phyloP scores from a whole-genome alignment of 2,888 invertebrate genomes.

The Trissoscelio sp. region DNA sequence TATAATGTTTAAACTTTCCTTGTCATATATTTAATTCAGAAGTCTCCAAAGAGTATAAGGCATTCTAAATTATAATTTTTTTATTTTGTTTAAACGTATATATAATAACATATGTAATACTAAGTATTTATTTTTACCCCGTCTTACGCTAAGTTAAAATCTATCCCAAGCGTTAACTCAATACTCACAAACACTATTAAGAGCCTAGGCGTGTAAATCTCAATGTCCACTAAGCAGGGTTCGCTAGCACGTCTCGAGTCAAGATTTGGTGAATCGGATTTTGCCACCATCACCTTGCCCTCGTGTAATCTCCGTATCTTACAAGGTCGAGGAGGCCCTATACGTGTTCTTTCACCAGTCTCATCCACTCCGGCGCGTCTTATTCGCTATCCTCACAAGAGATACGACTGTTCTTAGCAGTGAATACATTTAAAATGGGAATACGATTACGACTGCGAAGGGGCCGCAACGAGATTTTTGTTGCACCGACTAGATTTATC shows the following conservation, averaged over 20 bases:
- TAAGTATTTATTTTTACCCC: too few species aligned
- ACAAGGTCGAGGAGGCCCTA: slow-evolving; percentile 67
- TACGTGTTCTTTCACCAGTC: slow-evolving; percentile 72
- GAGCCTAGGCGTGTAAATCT: slow-evolving; percentile 51
- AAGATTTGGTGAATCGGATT: slow-evolving; percentile 82
- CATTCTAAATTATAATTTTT: too few species aligned
- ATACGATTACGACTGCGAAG: slow-evolving; percentile 75
- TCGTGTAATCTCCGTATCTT: slow-evolving; percentile 66
- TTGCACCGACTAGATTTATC: slow-evolving; percentile 77
- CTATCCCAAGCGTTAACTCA: too few species aligned
- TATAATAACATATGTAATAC: too few species aligned
- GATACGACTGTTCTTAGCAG: slow-evolving; percentile 71
- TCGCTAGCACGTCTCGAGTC: slow-evolving; percentile 76
- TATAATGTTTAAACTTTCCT: too few species aligned
- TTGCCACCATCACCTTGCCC: slow-evolving; percentile 73
- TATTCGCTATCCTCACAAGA: slow-evolving; percentile 59
- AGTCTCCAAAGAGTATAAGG: too few species aligned
- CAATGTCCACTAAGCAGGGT: slow-evolving; percentile 74
- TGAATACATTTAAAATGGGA: slow-evolving; percentile 81
- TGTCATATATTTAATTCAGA: too few species aligned
- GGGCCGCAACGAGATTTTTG: slow-evolving; percentile 67
- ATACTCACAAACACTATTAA: not conserved
- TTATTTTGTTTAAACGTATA: too few species aligned
- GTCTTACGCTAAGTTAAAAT: too few species aligned
- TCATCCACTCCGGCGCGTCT: slow-evolving; percentile 62